Evolutionary conservation across 2,888 invertebrate species (phyloP).

Genomic region (Opisthograptis luteolata): DNA sequence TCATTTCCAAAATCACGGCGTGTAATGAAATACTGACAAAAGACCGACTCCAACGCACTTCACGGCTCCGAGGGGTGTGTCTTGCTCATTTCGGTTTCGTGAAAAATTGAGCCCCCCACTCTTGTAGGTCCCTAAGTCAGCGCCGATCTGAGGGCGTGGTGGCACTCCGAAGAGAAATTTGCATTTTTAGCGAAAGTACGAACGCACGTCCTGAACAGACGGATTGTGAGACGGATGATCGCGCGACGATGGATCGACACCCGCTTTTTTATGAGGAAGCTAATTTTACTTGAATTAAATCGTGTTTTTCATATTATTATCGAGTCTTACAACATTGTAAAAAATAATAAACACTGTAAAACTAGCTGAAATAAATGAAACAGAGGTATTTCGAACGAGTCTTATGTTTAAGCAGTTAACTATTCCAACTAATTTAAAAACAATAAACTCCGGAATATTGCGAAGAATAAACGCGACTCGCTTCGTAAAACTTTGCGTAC

Average conservation of each 20-base stretch:
- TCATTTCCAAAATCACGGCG: conserved; percentile 51
- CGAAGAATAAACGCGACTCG: conserved; percentile 32
- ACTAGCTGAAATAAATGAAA: not conserved
- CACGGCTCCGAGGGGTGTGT: conserved; percentile 69
- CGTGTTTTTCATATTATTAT: conserved; percentile 7
- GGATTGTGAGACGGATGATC: conserved; percentile 77
- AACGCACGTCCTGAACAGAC: conserved; percentile 75
- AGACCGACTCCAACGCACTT: conserved; percentile 51
- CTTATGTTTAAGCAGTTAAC: conserved; percentile 6
- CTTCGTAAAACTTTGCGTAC: conserved; percentile 33
- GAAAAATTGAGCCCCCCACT: conserved; percentile 73
- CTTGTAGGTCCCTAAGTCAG: conserved; percentile 60
- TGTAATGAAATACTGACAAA: conserved; percentile 62
- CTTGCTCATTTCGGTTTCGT: conserved; percentile 74
- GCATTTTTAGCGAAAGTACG: conserved; percentile 81
- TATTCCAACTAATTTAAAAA: conserved; percentile 28
- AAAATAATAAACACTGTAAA: too few species aligned
- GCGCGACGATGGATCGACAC: conserved; percentile 54
- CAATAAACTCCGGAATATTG: conserved; percentile 35
- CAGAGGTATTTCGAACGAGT: conserved; percentile 2
- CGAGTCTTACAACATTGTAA: not conserved
- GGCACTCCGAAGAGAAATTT: conserved; percentile 74
- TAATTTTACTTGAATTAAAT: conserved; percentile 25
- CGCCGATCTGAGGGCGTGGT: conserved; percentile 70
- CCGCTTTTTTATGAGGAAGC: conserved; percentile 28